phyloP scores from a whole-genome alignment of 2,113 vertebrate species.

The Cairina moschata region DNA sequence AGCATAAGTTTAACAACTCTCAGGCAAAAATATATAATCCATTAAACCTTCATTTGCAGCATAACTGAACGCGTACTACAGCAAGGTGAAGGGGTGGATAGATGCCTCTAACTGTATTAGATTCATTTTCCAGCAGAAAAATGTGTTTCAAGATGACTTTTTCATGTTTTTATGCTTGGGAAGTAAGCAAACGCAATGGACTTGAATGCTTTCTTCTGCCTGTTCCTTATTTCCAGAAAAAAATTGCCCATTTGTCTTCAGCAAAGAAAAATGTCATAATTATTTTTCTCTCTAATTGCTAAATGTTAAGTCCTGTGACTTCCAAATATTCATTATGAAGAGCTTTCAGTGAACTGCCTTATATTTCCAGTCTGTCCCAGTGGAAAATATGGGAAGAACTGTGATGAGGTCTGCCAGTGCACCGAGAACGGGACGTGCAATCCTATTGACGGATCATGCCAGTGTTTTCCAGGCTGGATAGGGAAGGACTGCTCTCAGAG shows the following conservation, averaged over 20 bases:
- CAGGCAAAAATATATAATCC: background rate
- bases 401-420: conserved; percentile 88
- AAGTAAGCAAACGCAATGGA: background rate
- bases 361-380: conserved; percentile 87
- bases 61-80: background rate
- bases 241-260: background rate
- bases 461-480: conserved; percentile 96
- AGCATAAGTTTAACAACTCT: background rate
- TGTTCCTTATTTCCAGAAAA: background rate
- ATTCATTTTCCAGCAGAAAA: background rate
- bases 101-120: background rate
- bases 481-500: conserved; percentile 94
- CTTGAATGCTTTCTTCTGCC: background rate
- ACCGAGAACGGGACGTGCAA: conserved; percentile 98
- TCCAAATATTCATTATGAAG: background rate
- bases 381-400: conserved; percentile 88
- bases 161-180: background rate
- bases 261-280: background rate
- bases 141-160: background rate
- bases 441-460: conserved; percentile 94
- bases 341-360: background rate
- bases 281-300: background rate
- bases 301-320: background rate
- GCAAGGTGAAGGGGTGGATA: background rate
- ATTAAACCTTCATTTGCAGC: background rate